Evolutionary conservation across 2,113 vertebrate genomes (phyloP).

Genomic region (Perca schrenkii): DNA sequence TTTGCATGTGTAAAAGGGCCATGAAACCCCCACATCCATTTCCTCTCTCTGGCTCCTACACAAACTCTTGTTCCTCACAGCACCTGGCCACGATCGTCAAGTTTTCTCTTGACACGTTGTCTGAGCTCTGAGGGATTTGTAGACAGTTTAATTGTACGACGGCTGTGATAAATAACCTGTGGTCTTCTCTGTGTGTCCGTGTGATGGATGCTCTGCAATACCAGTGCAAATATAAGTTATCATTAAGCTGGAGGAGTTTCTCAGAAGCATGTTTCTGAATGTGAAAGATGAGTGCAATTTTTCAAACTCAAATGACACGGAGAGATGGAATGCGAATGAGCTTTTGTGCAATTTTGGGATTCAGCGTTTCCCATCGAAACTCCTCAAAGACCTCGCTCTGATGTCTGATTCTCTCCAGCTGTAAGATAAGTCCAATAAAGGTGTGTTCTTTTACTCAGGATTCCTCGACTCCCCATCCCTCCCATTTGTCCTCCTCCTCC

Average conservation of each 20-base stretch:
- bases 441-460: conserved; percentile 22
- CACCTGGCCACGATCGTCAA: conserved; percentile 28
- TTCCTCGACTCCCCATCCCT: conserved; percentile 20
- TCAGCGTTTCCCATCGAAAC: conserved; percentile 3
- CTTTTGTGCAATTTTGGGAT: conserved; percentile 11
- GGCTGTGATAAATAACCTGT: conserved; percentile 25
- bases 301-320: neutral
- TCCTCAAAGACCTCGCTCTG: conserved; percentile 3
- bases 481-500: conserved; percentile 42
- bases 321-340: conserved; percentile 8
- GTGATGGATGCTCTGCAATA: conserved; percentile 44
- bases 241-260: conserved; percentile 7
- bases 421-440: conserved; percentile 41
- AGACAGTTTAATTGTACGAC: neutral
- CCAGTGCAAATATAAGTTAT: neutral
- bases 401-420: conserved; percentile 63
- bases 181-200: conserved; percentile 1
- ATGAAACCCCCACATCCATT: conserved; percentile 28
- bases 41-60: conserved; percentile 16
- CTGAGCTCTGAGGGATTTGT: neutral
- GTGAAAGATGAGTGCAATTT: neutral
- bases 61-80: conserved; percentile 18
- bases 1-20: neutral
- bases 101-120: conserved; percentile 30
- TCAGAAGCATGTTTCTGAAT: conserved; percentile 6